Percentiles rank a stretch among this genome's conserved stretches.
These are phyloP conservation scores for Listronotus oregonensis DNA, from an alignment of 1,140 invertebrate species.

Conservation along the genomic window DNA sequence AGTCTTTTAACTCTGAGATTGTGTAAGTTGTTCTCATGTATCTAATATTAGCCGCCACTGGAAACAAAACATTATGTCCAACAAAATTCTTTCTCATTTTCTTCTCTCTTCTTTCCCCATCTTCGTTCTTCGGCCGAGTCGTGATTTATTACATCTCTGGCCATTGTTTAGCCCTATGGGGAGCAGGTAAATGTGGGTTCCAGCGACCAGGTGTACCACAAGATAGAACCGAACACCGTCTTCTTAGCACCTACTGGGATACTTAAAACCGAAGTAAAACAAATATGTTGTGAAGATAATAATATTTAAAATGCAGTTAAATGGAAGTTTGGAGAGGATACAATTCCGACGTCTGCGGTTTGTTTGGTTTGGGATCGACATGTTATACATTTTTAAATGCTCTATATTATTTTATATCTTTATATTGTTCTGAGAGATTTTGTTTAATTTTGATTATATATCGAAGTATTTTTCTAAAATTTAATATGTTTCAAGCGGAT, in stretches of 20 bases:
- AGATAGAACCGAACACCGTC: conserved; percentile 1
- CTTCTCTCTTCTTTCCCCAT: conserved; percentile 15
- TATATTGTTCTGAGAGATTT: no score
- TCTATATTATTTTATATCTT: no score
- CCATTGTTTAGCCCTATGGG: conserved; percentile 41
- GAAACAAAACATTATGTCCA: conserved; percentile 8
- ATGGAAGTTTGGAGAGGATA: no score
- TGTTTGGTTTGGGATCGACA: not conserved
- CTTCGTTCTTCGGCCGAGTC: conserved; percentile 14
- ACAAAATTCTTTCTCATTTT: conserved; percentile 24
- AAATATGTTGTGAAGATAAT: conserved; percentile 9
- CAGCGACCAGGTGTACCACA: conserved; percentile 38
- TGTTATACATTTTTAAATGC: no score
- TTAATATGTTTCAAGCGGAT: no score
- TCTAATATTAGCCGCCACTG: no score
- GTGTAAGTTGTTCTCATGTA: no score
- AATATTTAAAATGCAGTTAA: conserved; percentile 3
- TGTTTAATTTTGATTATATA: no score
- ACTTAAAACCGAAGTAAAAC: conserved; percentile 9
- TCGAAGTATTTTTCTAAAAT: no score
- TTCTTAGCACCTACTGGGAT: conserved; percentile 20
- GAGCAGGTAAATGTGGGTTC: conserved; percentile 44
- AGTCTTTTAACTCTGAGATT: no score
- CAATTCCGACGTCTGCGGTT: not conserved
- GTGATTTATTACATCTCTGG: conserved; percentile 39